Evolutionary conservation across 1,140 invertebrate genomes (phyloP).

Genomic region (Conus betulinus): DNA sequence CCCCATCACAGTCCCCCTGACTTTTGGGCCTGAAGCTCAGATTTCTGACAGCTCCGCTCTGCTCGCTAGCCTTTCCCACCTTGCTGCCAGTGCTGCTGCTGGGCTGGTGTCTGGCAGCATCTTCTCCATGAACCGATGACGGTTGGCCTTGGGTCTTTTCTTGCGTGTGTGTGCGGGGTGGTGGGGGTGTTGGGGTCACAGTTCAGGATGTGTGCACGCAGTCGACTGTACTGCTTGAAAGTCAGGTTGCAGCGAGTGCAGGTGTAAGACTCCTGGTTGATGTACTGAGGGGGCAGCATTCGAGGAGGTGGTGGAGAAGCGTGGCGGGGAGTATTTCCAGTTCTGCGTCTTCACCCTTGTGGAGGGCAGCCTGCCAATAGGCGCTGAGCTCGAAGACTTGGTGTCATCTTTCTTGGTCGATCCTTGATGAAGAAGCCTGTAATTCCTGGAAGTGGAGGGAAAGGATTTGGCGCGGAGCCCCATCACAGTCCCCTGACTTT

Average conservation of each 20-base stretch:
- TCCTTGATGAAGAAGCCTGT: background rate
- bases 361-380: background rate
- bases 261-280: constrained; percentile 45
- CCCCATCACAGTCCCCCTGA: background rate
- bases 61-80: background rate
- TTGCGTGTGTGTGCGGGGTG: constrained; percentile 32
- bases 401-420: background rate
- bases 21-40: background rate
- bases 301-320: background rate
- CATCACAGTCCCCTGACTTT: background rate
- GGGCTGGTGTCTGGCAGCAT: constrained; percentile 10
- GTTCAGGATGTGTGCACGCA: constrained; percentile 62
- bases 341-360: background rate
- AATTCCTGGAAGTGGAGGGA: background rate
- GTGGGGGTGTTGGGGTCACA: constrained; percentile 57
- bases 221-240: constrained; percentile 58
- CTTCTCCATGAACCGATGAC: constrained; percentile 36
- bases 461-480: background rate
- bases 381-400: background rate
- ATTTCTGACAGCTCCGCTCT: background rate
- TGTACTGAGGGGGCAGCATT: constrained; percentile 43
- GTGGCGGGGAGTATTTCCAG: constrained; percentile 10
- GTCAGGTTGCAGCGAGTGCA: constrained; percentile 58
- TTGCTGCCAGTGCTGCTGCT: background rate
- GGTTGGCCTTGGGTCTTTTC: constrained; percentile 38